Evolutionary conservation across 2,113 vertebrate species (phyloP).

Genomic region (Macquaria australasica): DNA sequence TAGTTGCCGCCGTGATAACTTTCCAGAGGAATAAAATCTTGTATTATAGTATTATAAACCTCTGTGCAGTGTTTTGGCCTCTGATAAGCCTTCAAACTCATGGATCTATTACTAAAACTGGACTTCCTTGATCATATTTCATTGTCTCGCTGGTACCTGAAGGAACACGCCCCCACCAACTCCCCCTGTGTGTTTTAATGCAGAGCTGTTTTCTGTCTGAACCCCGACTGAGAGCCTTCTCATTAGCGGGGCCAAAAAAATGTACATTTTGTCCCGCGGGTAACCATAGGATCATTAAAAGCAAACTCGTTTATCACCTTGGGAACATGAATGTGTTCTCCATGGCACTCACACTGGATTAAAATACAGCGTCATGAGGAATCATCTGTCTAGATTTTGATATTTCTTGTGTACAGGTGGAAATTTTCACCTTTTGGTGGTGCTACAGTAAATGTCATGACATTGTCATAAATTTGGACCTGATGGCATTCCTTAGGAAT

Average conservation of each 20-base stretch:
- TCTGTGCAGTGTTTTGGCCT: not conserved
- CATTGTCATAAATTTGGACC: not conserved
- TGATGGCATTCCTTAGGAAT: too few relatives aligned
- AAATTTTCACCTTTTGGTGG: not conserved
- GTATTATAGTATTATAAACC: not conserved
- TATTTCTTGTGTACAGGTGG: not conserved
- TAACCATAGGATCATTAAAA: not conserved
- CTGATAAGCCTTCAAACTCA: not conserved
- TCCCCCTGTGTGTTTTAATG: not conserved
- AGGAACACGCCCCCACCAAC: not conserved
- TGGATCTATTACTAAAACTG: not conserved
- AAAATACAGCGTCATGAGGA: too few relatives aligned
- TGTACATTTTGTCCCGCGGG: not conserved
- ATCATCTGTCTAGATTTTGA: not conserved
- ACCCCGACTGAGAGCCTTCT: not conserved
- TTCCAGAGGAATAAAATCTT: not conserved
- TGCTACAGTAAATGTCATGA: not conserved
- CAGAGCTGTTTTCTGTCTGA: not conserved
- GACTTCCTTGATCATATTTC: not conserved
- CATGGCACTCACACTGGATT: too few relatives aligned
- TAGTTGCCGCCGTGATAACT: too few relatives aligned
- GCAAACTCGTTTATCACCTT: not conserved
- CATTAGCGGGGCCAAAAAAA: not conserved
- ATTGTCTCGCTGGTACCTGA: not conserved
- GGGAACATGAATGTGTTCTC: not conserved